Percentiles rank a stretch among this genome's conserved stretches.
Conservation (phyloP, 2,797 vertebrate species). For the Craterocephalus amniculus region DNA sequence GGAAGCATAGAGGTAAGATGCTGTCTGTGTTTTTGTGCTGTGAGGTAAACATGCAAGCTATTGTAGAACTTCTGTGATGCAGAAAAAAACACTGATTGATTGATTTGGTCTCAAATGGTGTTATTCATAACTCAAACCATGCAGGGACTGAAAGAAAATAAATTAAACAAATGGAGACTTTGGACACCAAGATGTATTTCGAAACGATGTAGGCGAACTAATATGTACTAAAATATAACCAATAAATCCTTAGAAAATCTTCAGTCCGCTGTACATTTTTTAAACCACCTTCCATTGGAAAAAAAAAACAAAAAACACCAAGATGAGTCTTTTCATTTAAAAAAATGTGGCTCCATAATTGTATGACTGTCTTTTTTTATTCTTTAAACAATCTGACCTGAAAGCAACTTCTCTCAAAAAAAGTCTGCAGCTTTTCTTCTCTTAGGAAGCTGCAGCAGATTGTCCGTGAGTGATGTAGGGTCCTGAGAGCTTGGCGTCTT, state of each 20-base stretch:
- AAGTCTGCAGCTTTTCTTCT: conserved; percentile 91
- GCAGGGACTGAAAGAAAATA: not conserved
- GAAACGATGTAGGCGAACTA: conserved; percentile 4
- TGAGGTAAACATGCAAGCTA: not conserved
- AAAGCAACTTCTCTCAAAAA: conserved; percentile 70
- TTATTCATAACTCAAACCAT: not conserved
- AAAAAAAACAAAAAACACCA: not conserved
- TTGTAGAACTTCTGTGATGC: not conserved
- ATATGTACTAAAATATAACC: conserved; percentile 13
- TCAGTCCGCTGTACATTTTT: conserved; percentile 18
- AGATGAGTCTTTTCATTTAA: not conserved
- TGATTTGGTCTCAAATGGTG: not conserved
- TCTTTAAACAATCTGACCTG: conserved; percentile 8
- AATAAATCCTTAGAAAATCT: conserved; percentile 24
- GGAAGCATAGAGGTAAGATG: too few relatives aligned
- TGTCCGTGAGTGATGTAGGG: conserved; percentile 93
- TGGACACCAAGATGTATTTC: conserved; percentile 13
- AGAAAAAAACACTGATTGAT: not conserved
- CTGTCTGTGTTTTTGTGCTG: not conserved
- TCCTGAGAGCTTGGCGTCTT: conserved; percentile 90
- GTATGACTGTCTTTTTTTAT: conserved; percentile 31
- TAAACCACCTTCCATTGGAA: conserved; percentile 14
- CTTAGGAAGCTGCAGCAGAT: conserved; percentile 94
- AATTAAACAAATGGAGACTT: not conserved
- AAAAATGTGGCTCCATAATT: conserved; percentile 1